Percentiles rank a stretch among this genome's conserved stretches.
Evolutionary conservation across 2,888 invertebrate species (phyloP).

Genomic region (Cloeon dipterum): DNA sequence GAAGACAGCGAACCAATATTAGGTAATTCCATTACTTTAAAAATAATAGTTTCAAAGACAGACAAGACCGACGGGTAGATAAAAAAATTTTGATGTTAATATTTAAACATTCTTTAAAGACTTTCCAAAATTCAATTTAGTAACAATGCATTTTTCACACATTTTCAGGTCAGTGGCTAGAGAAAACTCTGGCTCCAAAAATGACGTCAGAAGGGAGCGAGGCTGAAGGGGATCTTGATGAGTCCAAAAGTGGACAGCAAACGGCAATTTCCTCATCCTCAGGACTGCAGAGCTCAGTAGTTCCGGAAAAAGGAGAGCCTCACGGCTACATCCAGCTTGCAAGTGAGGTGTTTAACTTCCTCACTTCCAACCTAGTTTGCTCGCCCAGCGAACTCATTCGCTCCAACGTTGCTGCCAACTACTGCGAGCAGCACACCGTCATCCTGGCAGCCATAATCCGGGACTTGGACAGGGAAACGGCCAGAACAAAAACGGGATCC

Average conservation of each 20-base stretch:
- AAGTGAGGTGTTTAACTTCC: conserved; percentile 63
- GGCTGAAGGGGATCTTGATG: background rate
- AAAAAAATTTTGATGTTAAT: too few relatives aligned
- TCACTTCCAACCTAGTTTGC: conserved; percentile 59
- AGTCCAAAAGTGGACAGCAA: background rate
- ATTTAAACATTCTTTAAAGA: too few relatives aligned
- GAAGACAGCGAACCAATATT: conserved; percentile 64
- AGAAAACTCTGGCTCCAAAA: conserved; percentile 63
- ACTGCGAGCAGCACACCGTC: conserved; percentile 74
- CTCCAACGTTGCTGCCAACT: conserved; percentile 40
- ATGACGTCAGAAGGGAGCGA: conserved; percentile 23
- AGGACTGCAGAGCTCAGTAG: too few relatives aligned
- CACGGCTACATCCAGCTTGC: conserved; percentile 71
- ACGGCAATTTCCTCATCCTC: too few relatives aligned
- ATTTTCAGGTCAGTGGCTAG: conserved; percentile 88
- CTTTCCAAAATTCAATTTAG: too few relatives aligned
- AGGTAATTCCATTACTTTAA: too few relatives aligned
- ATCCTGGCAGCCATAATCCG: conserved; percentile 70
- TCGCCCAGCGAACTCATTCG: conserved; percentile 36
- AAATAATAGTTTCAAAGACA: too few relatives aligned
- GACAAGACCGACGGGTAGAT: too few relatives aligned
- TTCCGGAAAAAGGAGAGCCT: conserved; percentile 57
- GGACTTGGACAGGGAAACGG: conserved; percentile 76
- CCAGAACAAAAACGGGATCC: conserved; percentile 57
- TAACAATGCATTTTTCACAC: too few relatives aligned